Conservation (phyloP, 2,797 vertebrate genomes). For the Pogoniulus pusillus region DNA sequence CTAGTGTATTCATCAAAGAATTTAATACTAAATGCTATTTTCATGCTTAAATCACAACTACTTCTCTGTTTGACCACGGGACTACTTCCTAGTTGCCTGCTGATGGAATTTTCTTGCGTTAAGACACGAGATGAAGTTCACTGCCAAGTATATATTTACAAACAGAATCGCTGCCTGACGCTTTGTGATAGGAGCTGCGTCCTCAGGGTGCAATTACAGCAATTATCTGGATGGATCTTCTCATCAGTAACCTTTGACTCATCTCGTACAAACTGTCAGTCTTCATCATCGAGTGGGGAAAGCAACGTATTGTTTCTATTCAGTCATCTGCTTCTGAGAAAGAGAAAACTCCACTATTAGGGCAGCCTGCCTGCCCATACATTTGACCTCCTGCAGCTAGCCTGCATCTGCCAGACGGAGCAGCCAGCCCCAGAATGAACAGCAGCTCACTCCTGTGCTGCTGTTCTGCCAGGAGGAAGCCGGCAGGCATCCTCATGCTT, state of each 20-base stretch:
- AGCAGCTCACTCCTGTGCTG: neutral
- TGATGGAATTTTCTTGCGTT: neutral
- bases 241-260: constrained; percentile 64
- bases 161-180: neutral
- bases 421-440: neutral
- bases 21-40: neutral
- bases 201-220: constrained; percentile 60
- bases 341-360: neutral
- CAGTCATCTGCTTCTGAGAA: constrained; percentile 1
- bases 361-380: neutral
- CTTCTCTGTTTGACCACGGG: neutral
- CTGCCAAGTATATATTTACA: constrained; percentile 1
- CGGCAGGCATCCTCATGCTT: rapidly evolving
- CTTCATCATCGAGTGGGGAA: constrained; percentile 15
- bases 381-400: neutral
- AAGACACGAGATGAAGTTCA: neutral
- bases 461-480: neutral
- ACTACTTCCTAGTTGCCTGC: neutral
- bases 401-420: constrained; percentile 1
- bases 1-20: neutral
- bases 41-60: neutral
- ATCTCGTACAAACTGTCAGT: constrained; percentile 22
- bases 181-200: constrained; percentile 6
- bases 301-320: neutral
- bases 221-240: constrained; percentile 65